Evolutionary conservation across 2,888 invertebrate genomes (phyloP), one percentile per base, ranked within the genome.

Genomic region (Adineta ricciae): DNA sequence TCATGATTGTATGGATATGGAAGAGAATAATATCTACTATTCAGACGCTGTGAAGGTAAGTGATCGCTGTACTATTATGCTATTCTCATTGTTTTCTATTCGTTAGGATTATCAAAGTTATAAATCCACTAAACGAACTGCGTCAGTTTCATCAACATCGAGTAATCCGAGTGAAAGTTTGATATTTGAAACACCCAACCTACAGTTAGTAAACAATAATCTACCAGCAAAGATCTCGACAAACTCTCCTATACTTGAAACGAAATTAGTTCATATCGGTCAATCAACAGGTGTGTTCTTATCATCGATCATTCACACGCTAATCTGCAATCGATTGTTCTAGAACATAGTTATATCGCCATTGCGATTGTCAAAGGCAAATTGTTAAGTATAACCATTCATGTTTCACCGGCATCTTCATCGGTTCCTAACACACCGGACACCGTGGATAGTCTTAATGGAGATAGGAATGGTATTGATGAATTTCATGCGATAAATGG

Each of bases 1-100:
- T 56, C 73, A 84, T 82, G 85, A 85, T 36, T 85, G 85, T 78
- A 46, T 52, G 38, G 50, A 84, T 52, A 85, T 85, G 85, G 84
- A 85, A 32, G 27, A 73, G 27, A 78, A 83, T 14, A 82, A 85
- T 38, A 82, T 52, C 1, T 52, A 73, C 41, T 85, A 41, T 36
- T 83, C 78, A 16, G 85, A 85, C 36, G 21, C 32, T 21, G 82
- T 85, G 0, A 85, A 84, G n/a, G 85, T 78, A 78, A n/a, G 24
- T 41, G 4, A 24, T 41, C 4, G 0, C 24, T 78, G n/a, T n/a
- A n/a, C n/a, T n/a, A n/a, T 41, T 2, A 78, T n/a, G 32, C 1
- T 3, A 32, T 7, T 14, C 41, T 32, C 14, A 8, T n/a, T 36
- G 24, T 41, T 4, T 78, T 41, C 19, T 19, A 50, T 50, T 38